phyloP scores from a whole-genome alignment of 1,140 invertebrate species.

The Hyles euphorbiae region DNA sequence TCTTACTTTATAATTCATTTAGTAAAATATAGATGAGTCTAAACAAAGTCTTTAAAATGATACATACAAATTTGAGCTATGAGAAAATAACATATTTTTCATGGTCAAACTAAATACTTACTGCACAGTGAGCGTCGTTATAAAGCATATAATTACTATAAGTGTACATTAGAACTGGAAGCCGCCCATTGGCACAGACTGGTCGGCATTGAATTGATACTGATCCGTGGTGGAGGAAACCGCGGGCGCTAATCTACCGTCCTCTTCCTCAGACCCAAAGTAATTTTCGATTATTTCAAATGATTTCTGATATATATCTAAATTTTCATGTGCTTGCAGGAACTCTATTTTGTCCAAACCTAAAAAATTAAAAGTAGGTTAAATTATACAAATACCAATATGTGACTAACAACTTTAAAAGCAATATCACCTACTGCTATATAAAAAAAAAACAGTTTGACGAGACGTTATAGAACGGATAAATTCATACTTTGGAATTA shows the following conservation, averaged over 20 bases:
- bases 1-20: no score
- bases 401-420: no score
- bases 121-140: slow-evolving; percentile 33
- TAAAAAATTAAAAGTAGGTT: slow-evolving; percentile 49
- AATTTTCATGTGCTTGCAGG: slow-evolving; percentile 96
- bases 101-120: slow-evolving; percentile 28
- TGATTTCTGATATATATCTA: slow-evolving; percentile 97
- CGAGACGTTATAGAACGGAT: no score
- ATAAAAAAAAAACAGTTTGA: no score
- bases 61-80: neutral
- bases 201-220: slow-evolving; percentile 84
- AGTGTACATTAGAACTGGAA: slow-evolving; percentile 83
- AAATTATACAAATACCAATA: neutral
- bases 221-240: slow-evolving; percentile 87
- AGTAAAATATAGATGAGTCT: no score
- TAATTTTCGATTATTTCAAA: slow-evolving; percentile 98
- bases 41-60: no score
- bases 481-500: no score
- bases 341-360: slow-evolving; percentile 98
- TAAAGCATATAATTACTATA: slow-evolving; percentile 13
- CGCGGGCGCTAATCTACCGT: slow-evolving; percentile 85
- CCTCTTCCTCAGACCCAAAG: slow-evolving; percentile 94
- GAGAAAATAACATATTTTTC: neutral
- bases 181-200: slow-evolving; percentile 84
- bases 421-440: no score